Conservation (phyloP, 2,888 invertebrate species). For the Steinernema hermaphroditum region DNA sequence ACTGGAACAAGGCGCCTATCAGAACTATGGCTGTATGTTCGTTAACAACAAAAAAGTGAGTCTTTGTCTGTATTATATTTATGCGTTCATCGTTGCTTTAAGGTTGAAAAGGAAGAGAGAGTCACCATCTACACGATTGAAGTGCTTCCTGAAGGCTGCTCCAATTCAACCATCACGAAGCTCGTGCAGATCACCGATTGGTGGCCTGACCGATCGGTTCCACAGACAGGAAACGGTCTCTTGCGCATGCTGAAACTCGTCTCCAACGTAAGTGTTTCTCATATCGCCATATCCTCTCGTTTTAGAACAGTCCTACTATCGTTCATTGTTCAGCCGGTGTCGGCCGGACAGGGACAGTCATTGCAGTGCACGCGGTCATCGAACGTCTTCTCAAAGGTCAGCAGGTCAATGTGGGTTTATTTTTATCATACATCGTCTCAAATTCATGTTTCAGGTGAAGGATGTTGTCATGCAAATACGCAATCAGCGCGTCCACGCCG, state of each 20-base stretch:
- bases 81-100: not conserved
- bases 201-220: slow-evolving; percentile 38
- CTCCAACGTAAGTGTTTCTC: slow-evolving; percentile 6
- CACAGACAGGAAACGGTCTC: slow-evolving; percentile 28
- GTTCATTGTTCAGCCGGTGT: slow-evolving; percentile 40
- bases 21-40: slow-evolving; percentile 37
- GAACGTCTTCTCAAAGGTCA: slow-evolving; percentile 35
- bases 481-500: not conserved
- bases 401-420: not conserved
- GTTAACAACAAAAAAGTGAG: slow-evolving; percentile 38
- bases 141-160: slow-evolving; percentile 41
- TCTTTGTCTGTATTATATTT: not conserved
- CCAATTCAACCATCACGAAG: slow-evolving; percentile 37
- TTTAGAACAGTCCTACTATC: slow-evolving; percentile 30
- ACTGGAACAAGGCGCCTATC: slow-evolving; percentile 34
- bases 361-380: slow-evolving; percentile 36
- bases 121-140: slow-evolving; percentile 36
- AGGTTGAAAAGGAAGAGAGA: slow-evolving; percentile 33
- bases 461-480: not conserved
- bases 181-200: slow-evolving; percentile 34
- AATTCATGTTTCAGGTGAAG: not conserved
- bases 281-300: not conserved
- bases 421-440: not conserved
- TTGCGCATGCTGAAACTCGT: slow-evolving; percentile 34
- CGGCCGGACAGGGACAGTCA: slow-evolving; percentile 39